A percentile compares a stretch with the other conserved stretches of the same genome.
These are phyloP conservation scores for Petrocephalus sullivani DNA, from an alignment of 2,797 vertebrate species.

Conservation along the genomic window DNA sequence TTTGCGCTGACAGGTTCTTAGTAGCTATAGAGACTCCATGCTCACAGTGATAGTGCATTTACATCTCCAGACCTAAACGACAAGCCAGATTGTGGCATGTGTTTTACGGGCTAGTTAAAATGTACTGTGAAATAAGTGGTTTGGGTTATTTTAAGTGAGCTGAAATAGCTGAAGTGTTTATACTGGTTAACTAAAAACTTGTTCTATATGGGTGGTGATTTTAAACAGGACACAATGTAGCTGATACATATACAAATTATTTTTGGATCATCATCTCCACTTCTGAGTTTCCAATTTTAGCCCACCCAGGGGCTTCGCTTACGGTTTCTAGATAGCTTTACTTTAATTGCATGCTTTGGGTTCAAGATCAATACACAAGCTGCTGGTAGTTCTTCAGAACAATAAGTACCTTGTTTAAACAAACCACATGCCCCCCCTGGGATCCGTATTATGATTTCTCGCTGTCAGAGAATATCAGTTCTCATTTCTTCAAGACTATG, in stretches of 20 bases:
- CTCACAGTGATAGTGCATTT: neutral
- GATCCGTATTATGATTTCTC: neutral
- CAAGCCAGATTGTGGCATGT: neutral
- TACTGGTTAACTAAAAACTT: neutral
- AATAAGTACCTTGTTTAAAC: neutral
- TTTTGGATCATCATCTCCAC: neutral
- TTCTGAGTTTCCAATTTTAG: constrained; percentile 6
- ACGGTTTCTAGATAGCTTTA: neutral
- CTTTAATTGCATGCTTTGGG: neutral
- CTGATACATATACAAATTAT: neutral
- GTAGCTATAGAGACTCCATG: neutral
- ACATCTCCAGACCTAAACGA: neutral
- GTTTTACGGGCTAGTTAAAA: neutral
- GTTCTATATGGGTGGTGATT: neutral
- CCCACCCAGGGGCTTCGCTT: neutral
- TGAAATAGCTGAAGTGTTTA: neutral
- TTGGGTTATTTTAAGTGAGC: neutral
- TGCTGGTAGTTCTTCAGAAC: neutral
- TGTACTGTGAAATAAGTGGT: neutral
- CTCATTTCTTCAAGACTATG: neutral
- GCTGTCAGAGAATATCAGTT: neutral
- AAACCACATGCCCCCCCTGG: neutral
- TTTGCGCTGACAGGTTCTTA: neutral
- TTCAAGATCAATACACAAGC: neutral
- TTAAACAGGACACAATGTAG: neutral